Evolutionary conservation across 2,113 vertebrate species (phyloP), one percentile per base, ranked within the genome.

Genomic region (Pluvianellus socialis): DNA sequence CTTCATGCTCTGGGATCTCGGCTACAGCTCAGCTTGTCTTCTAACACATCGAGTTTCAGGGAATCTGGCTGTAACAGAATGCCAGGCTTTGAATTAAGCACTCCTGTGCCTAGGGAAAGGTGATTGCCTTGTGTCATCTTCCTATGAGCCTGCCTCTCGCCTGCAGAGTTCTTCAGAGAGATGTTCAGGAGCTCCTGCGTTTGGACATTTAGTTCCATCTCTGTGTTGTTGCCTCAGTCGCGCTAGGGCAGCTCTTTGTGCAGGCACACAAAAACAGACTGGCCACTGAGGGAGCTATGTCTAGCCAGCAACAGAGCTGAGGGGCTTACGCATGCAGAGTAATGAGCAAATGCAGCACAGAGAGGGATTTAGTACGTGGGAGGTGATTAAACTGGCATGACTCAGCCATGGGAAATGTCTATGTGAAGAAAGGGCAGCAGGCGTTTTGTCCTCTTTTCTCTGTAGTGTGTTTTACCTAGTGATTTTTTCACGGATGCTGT

Each of bases 361-460:
- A 86, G 45, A 59, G 42, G 68, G 86, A 90, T 94, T 96, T 93
- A 68, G 13, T 42, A 7, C 50, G 35, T 59, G 62, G 72, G 28
- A 94, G 59, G 67, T 71, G 88, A 86, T 95, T 91, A 71, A 92
- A 84, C 47, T 67, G 86, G 50, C 32, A 32, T 92, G 91, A 91
- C 59, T 96, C 62, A 49, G 63, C 55, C 76, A 13, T 50, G 47
- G 45, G 68, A 91, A 86, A 71, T 56, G 33, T 71, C 67, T 79
- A 1, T 35, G 24, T 58, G 67, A 74, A 55, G 67, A 74, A 72
- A 35, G 23, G 52, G 61, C 79, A 84, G 42, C 10, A 49, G 55
- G 50, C 19, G 20, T 80, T 90, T 94, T 73, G 28, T 83, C 19
- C 20, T 90, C 28, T 67, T 58, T 70, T 75, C n/a, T 76, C 26